These are phyloP conservation scores for Pilophorus perplexus DNA, from an alignment of 2,888 invertebrate species.

Conservation along the genomic window DNA sequence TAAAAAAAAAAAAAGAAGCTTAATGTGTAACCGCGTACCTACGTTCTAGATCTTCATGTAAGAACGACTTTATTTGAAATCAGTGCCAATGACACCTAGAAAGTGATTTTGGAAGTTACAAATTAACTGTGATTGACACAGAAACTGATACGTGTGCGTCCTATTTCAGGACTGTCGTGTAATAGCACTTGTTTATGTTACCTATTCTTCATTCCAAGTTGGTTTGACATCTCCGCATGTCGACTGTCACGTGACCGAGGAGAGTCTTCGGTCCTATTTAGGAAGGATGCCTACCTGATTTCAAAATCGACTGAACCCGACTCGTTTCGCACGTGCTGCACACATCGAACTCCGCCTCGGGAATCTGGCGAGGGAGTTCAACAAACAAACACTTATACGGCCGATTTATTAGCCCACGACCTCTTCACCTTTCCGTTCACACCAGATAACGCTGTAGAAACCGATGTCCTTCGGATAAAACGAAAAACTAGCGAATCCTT, in stretches of 20 bases:
- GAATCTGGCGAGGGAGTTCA: not conserved
- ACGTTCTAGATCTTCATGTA: no score
- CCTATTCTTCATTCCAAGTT: no score
- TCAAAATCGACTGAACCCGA: not conserved
- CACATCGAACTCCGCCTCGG: not conserved
- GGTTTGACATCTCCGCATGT: no score
- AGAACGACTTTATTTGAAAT: no score
- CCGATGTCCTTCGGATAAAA: constrained; percentile 16
- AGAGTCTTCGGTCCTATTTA: not conserved
- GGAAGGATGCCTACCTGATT: not conserved
- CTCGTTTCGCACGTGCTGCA: not conserved
- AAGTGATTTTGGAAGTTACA: no score
- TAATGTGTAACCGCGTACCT: no score
- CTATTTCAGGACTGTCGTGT: no score
- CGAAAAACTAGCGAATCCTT: not conserved
- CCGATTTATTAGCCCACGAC: constrained; percentile 15
- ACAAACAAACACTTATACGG: constrained; percentile 27
- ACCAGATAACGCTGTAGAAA: not conserved
- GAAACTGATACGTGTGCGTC: no score
- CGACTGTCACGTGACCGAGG: not conserved
- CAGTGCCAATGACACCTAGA: no score
- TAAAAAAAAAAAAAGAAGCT: no score
- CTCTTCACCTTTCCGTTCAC: constrained; percentile 34
- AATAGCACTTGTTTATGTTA: no score
- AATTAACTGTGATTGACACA: no score